These are phyloP conservation scores for Rhopalosiphum nymphaeae DNA, from an alignment of 2,888 invertebrate genomes.

Conservation along the genomic window DNA sequence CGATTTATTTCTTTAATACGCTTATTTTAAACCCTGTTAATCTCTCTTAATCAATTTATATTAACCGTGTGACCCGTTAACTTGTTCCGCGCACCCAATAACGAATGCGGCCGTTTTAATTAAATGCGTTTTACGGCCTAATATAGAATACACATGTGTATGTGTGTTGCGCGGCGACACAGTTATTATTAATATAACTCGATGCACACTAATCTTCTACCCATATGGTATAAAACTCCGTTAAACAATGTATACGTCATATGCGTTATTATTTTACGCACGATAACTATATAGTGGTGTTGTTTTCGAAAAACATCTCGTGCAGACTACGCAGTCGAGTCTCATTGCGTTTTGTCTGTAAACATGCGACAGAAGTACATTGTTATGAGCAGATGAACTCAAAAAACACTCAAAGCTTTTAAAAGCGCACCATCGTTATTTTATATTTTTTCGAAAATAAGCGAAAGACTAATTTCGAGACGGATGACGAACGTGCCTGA, in stretches of 20 bases:
- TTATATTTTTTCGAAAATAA: not conserved
- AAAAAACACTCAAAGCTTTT: not conserved
- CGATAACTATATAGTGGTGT: not conserved
- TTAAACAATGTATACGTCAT: not conserved
- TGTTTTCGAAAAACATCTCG: not conserved
- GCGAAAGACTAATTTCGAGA: not conserved
- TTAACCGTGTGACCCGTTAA: not conserved
- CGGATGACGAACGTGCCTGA: not conserved
- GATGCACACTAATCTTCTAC: not conserved
- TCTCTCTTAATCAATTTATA: not conserved
- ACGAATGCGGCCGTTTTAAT: not conserved
- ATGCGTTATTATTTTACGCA: not conserved
- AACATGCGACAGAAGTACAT: not conserved
- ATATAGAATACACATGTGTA: not conserved
- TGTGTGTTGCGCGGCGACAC: not conserved
- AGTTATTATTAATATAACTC: not conserved
- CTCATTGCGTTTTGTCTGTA: not conserved
- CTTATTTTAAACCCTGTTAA: not conserved
- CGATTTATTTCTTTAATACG: not conserved
- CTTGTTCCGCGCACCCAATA: not conserved
- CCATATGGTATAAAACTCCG: not conserved
- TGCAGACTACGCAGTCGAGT: not conserved
- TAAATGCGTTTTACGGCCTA: not conserved
- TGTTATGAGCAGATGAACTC: not conserved
- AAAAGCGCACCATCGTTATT: not conserved